These are phyloP conservation scores for Protonibea diacanthus DNA, from an alignment of 2,797 vertebrate species.

Conservation along the genomic window DNA sequence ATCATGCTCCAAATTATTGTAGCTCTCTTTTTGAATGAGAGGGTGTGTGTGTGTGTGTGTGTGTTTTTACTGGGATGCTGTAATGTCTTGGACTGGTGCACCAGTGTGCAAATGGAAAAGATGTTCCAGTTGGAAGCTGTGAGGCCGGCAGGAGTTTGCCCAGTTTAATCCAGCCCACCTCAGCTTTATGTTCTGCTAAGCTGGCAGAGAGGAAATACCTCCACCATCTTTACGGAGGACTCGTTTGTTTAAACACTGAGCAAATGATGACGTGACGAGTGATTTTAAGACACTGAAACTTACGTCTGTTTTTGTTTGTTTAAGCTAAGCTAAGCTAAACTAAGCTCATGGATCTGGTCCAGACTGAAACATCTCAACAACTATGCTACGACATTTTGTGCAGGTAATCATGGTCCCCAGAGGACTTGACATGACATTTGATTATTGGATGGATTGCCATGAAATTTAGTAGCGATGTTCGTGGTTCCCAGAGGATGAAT, in stretches of 20 bases:
- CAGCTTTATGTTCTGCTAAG: conserved; percentile 22
- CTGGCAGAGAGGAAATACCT: conserved; percentile 22
- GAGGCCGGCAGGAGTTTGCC: conserved; percentile 24
- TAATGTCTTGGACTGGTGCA: conserved; percentile 57
- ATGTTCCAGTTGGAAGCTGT: conserved; percentile 45
- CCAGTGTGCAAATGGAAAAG: conserved; percentile 67
- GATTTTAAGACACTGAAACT: not conserved
- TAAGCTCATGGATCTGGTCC: not conserved
- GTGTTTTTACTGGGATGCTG: conserved; percentile 52
- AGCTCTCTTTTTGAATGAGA: conserved; percentile 6
- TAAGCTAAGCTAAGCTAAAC: not conserved
- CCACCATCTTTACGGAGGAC: not conserved
- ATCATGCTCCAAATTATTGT: conserved; percentile 34
- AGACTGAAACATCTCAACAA: not conserved
- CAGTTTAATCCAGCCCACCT: conserved; percentile 30
- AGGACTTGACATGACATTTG: too few species aligned
- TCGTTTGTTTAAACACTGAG: conserved; percentile 11
- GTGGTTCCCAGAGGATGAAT: too few species aligned
- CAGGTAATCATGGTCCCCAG: too few species aligned
- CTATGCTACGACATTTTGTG: not conserved
- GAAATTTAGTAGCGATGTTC: too few species aligned
- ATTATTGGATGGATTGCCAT: too few species aligned
- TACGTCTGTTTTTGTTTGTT: not conserved
- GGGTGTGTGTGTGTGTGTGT: conserved; percentile 1
- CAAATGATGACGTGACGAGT: conserved; percentile 1